Percentiles rank a stretch among this genome's conserved stretches.
phyloP scores from a whole-genome alignment of 1,140 invertebrate genomes.

The Zaprionus gabonicus region DNA sequence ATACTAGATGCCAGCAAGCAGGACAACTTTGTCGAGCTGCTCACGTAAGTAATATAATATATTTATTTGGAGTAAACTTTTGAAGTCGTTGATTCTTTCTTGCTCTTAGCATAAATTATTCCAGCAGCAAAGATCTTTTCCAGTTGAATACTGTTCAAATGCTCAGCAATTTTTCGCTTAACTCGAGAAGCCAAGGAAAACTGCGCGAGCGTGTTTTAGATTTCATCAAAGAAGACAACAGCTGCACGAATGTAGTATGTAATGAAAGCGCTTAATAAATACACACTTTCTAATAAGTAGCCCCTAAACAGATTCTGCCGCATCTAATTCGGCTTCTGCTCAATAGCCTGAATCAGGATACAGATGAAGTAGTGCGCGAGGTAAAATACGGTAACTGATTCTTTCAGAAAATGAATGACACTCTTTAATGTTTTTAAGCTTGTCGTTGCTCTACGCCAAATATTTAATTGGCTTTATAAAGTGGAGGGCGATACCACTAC shows the following conservation, averaged over 20 bases:
- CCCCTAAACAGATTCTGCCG: slow-evolving; percentile 52
- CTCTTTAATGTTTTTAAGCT: slow-evolving; percentile 41
- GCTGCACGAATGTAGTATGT: slow-evolving; percentile 55
- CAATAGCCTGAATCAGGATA: slow-evolving; percentile 70
- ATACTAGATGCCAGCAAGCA: slow-evolving; percentile 73
- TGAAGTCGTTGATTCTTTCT: background rate
- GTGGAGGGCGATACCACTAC: background rate
- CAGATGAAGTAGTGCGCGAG: slow-evolving; percentile 66
- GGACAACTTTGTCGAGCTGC: slow-evolving; percentile 73
- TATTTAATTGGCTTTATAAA: slow-evolving; percentile 62
- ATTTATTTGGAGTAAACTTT: background rate
- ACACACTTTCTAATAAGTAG: background rate
- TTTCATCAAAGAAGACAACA: slow-evolving; percentile 65
- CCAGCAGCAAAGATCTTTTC: slow-evolving; percentile 68
- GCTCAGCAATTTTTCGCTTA: slow-evolving; percentile 70
- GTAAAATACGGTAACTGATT: slow-evolving; percentile 31
- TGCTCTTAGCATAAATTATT: slow-evolving; percentile 63
- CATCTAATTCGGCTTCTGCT: slow-evolving; percentile 70
- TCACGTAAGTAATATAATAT: slow-evolving; percentile 55
- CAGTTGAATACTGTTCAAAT: slow-evolving; percentile 64
- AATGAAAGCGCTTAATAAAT: background rate
- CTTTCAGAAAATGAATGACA: background rate
- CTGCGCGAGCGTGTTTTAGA: slow-evolving; percentile 63
- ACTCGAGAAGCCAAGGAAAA: slow-evolving; percentile 51
- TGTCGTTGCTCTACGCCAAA: slow-evolving; percentile 65